These are phyloP conservation scores for Zosterops pallidus DNA, from an alignment of 2,113 vertebrate genomes.

Conservation along the genomic window DNA sequence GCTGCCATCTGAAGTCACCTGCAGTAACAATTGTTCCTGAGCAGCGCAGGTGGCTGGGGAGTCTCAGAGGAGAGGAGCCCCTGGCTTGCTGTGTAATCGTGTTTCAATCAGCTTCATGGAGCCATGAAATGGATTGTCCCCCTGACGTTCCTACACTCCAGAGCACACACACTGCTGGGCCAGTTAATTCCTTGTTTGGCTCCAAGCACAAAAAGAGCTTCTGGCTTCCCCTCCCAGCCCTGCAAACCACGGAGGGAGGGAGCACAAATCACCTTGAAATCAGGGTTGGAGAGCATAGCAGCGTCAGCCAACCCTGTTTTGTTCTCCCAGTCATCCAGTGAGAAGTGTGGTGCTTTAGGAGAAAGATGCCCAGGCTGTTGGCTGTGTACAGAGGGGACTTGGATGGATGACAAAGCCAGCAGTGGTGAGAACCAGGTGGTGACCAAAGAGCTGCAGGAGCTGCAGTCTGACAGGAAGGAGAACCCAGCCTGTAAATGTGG, in stretches of 20 bases:
- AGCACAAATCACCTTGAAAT: conserved; percentile 68
- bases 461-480: not conserved
- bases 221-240: conserved; percentile 19
- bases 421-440: not conserved
- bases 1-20: not conserved
- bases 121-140: conserved; percentile 59
- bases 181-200: conserved; percentile 46
- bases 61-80: not conserved
- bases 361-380: not conserved
- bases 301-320: not conserved
- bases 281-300: not conserved
- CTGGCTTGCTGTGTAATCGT: conserved; percentile 51
- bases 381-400: not conserved
- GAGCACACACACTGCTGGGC: conserved; percentile 2
- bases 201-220: conserved; percentile 27
- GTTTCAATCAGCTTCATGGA: conserved; percentile 64
- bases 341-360: not conserved
- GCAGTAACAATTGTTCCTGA: not conserved
- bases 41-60: not conserved
- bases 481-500: not conserved
- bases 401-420: not conserved
- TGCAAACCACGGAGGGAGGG: conserved; percentile 21
- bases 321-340: conserved; percentile 5
- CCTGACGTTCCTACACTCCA: not conserved
- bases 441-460: not conserved